These are phyloP conservation scores for Epirrhoe alternata DNA, from an alignment of 2,888 invertebrate species.

Conservation along the genomic window DNA sequence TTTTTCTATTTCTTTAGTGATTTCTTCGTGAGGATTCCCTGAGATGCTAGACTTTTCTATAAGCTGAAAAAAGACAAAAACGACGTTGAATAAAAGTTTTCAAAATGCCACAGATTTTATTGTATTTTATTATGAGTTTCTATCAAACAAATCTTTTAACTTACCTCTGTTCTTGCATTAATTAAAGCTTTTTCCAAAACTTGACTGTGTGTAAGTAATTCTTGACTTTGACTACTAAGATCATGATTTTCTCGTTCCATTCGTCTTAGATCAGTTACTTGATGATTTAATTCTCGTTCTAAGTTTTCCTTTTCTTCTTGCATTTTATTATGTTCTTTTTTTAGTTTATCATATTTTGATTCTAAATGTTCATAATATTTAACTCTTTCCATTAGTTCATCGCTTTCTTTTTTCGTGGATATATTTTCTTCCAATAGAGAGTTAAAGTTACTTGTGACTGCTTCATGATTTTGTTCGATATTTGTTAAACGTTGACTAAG, in stretches of 20 bases:
- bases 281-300: constrained; percentile 53
- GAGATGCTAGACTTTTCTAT: constrained; percentile 42
- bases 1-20: constrained; percentile 62
- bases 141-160: neutral
- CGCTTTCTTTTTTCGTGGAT: constrained; percentile 59
- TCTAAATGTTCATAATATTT: constrained; percentile 58
- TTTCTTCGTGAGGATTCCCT: constrained; percentile 45
- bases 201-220: constrained; percentile 59
- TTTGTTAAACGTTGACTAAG: constrained; percentile 52
- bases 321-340: constrained; percentile 51
- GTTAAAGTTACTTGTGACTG: constrained; percentile 49
- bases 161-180: constrained; percentile 64
- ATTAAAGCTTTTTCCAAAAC: constrained; percentile 66
- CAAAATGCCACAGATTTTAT: too few species aligned
- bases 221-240: constrained; percentile 57
- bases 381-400: constrained; percentile 56
- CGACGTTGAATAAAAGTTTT: too few species aligned
- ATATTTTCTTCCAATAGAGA: constrained; percentile 58
- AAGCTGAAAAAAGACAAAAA: constrained; percentile 46
- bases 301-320: constrained; percentile 61
- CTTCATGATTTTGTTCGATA: constrained; percentile 49
- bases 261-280: constrained; percentile 51
- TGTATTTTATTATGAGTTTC: neutral
- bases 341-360: constrained; percentile 57
- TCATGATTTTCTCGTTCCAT: constrained; percentile 59